A percentile compares a stretch with the other conserved stretches of the same genome.
These are phyloP conservation scores for Crenuchus spilurus DNA, from an alignment of 2,797 vertebrate genomes.

Conservation along the genomic window DNA sequence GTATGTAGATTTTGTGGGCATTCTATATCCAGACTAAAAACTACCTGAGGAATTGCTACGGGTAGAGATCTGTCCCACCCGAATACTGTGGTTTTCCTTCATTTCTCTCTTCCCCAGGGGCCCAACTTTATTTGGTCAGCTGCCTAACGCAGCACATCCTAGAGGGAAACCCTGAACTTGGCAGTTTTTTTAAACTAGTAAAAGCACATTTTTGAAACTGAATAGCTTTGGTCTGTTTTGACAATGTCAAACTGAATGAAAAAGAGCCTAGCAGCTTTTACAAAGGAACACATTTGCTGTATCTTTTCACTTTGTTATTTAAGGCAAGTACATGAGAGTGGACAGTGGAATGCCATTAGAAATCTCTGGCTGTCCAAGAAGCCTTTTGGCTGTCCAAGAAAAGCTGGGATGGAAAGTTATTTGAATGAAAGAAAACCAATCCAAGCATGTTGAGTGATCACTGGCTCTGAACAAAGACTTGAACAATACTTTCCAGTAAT, in stretches of 20 bases:
- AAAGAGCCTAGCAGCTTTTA: conserved; percentile 15
- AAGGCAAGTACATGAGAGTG: background rate
- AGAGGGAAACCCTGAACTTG: conserved; percentile 52
- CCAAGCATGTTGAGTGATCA: conserved; percentile 27
- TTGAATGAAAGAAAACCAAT: conserved; percentile 15
- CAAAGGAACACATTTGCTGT: too few relatives aligned
- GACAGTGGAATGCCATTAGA: conserved; percentile 4
- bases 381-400: conserved; percentile 14
- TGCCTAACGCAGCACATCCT: conserved; percentile 53
- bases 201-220: conserved; percentile 35
- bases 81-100: conserved; percentile 31
- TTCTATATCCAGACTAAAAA: conserved; percentile 6
- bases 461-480: conserved; percentile 31
- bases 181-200: conserved; percentile 24
- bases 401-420: conserved; percentile 38
- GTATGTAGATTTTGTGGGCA: too few relatives aligned
- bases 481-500: conserved; percentile 43
- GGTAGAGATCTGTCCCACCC: conserved; percentile 20
- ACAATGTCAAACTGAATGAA: conserved; percentile 21
- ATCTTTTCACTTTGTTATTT: background rate
- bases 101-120: conserved; percentile 47
- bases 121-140: conserved; percentile 67
- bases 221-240: conserved; percentile 42
- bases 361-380: background rate
- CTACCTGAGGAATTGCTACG: conserved; percentile 22